Percentiles rank a stretch among this genome's conserved stretches.
Conservation (phyloP, 2,888 invertebrate species). For the Hemithea aestivaria region DNA sequence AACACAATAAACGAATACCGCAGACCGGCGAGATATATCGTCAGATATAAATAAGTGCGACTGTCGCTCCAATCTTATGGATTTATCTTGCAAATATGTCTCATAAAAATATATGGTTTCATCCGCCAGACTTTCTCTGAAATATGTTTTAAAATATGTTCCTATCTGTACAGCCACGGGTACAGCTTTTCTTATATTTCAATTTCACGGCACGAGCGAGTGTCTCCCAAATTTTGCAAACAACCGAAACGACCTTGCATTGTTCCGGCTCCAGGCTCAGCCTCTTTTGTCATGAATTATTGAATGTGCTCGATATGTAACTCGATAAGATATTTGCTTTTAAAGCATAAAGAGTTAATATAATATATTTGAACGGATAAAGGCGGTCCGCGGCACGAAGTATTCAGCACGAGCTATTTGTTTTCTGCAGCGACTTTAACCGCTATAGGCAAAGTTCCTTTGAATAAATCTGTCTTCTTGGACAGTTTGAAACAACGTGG, state of each 20-base stretch:
- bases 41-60: slow-evolving; percentile 56
- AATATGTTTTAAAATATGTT: slow-evolving; percentile 24
- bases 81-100: slow-evolving; percentile 53
- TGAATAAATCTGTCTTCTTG: slow-evolving; percentile 22
- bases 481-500: slow-evolving; percentile 32
- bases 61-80: slow-evolving; percentile 46
- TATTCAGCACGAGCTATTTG: slow-evolving; percentile 26
- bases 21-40: slow-evolving; percentile 47
- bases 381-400: slow-evolving; percentile 15
- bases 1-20: slow-evolving; percentile 60
- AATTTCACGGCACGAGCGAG: slow-evolving; percentile 28
- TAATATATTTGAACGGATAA: slow-evolving; percentile 13
- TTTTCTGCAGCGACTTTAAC: slow-evolving; percentile 29
- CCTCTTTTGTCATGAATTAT: slow-evolving; percentile 38
- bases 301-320: slow-evolving; percentile 33
- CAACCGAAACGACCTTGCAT: slow-evolving; percentile 56
- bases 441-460: slow-evolving; percentile 35
- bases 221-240: slow-evolving; percentile 39
- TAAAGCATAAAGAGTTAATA: slow-evolving; percentile 7
- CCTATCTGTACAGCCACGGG: slow-evolving; percentile 15
- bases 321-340: slow-evolving; percentile 25
- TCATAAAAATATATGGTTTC: slow-evolving; percentile 22
- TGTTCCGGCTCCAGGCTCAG: slow-evolving; percentile 42
- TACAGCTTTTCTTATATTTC: slow-evolving; percentile 27
- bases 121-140: slow-evolving; percentile 41